Evolutionary conservation across 2,888 invertebrate species (phyloP).

Genomic region (Ganaspis brasiliensis): DNA sequence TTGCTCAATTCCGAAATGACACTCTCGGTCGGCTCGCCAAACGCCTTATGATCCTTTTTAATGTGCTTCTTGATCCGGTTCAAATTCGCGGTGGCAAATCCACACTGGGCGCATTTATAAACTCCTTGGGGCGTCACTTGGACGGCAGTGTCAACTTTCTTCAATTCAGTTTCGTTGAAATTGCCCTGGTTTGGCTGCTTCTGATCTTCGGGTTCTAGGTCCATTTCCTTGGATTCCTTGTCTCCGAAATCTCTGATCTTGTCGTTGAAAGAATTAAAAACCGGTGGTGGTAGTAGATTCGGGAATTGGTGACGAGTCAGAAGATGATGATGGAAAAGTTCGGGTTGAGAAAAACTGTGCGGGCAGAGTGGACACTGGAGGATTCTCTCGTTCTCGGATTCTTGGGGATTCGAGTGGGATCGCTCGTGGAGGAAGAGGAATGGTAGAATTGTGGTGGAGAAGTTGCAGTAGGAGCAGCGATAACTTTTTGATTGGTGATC

Average conservation of each 20-base stretch:
- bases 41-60: slow-evolving; percentile 80
- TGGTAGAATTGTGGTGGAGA: slow-evolving; percentile 93
- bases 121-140: slow-evolving; percentile 77
- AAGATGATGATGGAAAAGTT: slow-evolving; percentile 84
- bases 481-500: slow-evolving; percentile 87
- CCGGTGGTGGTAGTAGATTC: slow-evolving; percentile 70
- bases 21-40: slow-evolving; percentile 76
- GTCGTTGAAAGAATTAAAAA: slow-evolving; percentile 63
- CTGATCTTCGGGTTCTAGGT: slow-evolving; percentile 75
- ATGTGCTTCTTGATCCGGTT: slow-evolving; percentile 81
- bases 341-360: slow-evolving; percentile 83
- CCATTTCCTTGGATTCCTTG: slow-evolving; percentile 69
- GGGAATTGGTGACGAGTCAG: slow-evolving; percentile 83
- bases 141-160: slow-evolving; percentile 81
- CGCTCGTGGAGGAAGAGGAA: slow-evolving; percentile 96
- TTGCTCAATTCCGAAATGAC: slow-evolving; percentile 81
- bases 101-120: slow-evolving; percentile 78
- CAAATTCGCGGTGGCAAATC: slow-evolving; percentile 76
- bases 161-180: slow-evolving; percentile 73
- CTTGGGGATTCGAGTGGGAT: slow-evolving; percentile 85
- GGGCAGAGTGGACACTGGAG: slow-evolving; percentile 84
- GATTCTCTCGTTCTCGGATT: slow-evolving; percentile 72
- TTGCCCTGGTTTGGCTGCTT: slow-evolving; percentile 71
- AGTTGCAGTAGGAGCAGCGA: slow-evolving; percentile 94
- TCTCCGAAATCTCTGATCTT: too few species aligned